Evolutionary conservation across 2,797 vertebrate species (phyloP), one percentile per base, ranked within the genome.

Genomic region (Poeciliopsis paucimaculata): DNA sequence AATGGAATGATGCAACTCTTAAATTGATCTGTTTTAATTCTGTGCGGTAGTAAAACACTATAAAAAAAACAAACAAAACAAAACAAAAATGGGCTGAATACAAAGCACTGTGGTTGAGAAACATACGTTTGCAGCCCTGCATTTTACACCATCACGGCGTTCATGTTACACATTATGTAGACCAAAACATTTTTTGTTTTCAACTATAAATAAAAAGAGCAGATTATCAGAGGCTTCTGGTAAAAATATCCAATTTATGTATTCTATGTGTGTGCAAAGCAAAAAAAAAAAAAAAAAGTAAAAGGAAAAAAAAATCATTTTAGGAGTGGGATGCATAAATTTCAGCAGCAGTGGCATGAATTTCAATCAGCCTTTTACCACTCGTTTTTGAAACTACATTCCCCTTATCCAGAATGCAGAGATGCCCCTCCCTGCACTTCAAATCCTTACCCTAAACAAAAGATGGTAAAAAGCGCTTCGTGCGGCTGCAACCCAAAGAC

Each of bases 141-240:
- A 57, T 57, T 57, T 49, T 72, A 31, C 13, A 3, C 26, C 72
- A 18, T 28, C 36, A 8, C 15, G 71, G 20, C 18, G 0, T 41
- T 39, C 31, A 60, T 12, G 36, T 80, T 79, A 20, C 15, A 23
- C 62, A 18, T 82, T 66, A 81, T 68, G 12, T 76, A 81, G 26
- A 46, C 34, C 11, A 0, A 26, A 73, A 79, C 70, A 76, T 81
- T 72, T 84, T 12, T 79, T 82, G 68, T 43, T 47, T 82, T 43
- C 66, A 36, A 79, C 45, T 77, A 78, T 13, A 86, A 88, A 80
- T 76, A 81, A 82, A 71, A 85, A 46, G 13, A 28, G 43, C 15
- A 73, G 60, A 86, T 86, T 75, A 55, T 46, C 34, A 45, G 31
- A 70, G 20, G 45, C 41, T 68, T 13, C 53, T 47, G 41, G 64